Evolutionary conservation across 2,113 vertebrate species (phyloP).

Genomic region (Campylomormyrus numenius): DNA sequence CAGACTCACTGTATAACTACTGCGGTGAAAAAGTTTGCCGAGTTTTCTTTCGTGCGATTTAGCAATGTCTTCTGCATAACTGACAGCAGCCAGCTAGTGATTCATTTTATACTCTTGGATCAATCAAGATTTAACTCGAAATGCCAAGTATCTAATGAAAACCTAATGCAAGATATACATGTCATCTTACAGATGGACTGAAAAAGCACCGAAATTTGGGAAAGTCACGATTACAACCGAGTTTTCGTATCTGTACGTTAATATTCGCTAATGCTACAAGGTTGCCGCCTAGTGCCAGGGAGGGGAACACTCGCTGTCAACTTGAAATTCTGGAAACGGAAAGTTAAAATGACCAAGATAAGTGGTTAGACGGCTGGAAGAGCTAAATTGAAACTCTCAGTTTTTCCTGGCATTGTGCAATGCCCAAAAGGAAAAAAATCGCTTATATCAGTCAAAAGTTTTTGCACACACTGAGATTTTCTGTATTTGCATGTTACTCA

Average conservation of each 20-base stretch:
- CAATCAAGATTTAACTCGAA: slow-evolving; percentile 35
- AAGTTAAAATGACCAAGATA: neutral
- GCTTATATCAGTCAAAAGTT: neutral
- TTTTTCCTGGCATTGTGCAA: neutral
- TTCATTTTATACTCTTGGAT: slow-evolving; percentile 32
- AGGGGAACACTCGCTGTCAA: slow-evolving; percentile 26
- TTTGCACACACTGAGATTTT: too few species aligned
- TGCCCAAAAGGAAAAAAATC: neutral
- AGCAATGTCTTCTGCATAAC: neutral
- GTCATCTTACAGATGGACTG: slow-evolving; percentile 60
- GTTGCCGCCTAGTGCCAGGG: slow-evolving; percentile 50
- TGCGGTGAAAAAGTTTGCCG: neutral
- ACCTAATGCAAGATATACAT: slow-evolving; percentile 36
- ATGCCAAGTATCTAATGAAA: neutral
- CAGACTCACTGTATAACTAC: neutral
- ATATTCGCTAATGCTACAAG: slow-evolving; percentile 33
- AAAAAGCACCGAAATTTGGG: slow-evolving; percentile 51
- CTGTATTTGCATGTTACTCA: too few species aligned
- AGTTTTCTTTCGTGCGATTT: neutral
- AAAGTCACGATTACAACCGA: slow-evolving; percentile 51
- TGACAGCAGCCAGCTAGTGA: accelerated
- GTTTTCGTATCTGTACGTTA: too few species aligned
- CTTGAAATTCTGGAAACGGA: slow-evolving; percentile 14
- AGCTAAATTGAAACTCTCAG: neutral
- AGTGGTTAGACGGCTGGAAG: neutral